Base-by-base conservation (phyloP, 2,888 invertebrate genomes). In the Rhagium mordax region DNA sequence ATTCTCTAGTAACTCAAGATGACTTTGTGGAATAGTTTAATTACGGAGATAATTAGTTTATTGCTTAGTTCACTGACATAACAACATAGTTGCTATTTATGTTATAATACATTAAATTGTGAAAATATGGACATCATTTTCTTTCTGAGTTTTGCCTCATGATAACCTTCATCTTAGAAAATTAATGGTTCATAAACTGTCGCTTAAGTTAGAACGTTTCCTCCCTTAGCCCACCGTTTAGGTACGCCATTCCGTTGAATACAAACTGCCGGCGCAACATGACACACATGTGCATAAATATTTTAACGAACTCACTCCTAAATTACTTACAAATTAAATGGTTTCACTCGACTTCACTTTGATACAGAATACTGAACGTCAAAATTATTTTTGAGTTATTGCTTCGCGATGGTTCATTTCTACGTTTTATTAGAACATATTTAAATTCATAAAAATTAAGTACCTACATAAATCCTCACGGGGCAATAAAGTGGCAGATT, bases 301-400 rank as follows among this genome's bases (percentile, higher is more conserved):
- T 81, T 81, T 83, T 81, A 82, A 82, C 79, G 79, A 80, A 81
- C 78, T 72, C 78, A 69, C 74, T 77, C 64, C 72, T 77, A 81
- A 82, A 82, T 82, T 82, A 79, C 81, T 80, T 79, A 81, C 81
- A 82, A 82, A 82, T 82, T 82, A 82, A 80, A 81, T 75, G 78
- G 79, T 81, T 76, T 75, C 77, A 76, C 78, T 79, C 72, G 74
- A 78, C 77, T 81, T 79, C 75, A 74, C 78, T 65, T 65, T 65
- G 65, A 65, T 65, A 65, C 65, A 65, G 65, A 53, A 65, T 65
- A 33, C 27, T 33, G 16, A 53, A 16, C 51, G 65, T 65, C 53
- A 33, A 33, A 53, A 65, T 65, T 65, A 65, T 65, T 53, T 53
- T 18, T 55, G 65, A 65, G 24, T 65, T 53, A 53, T 65, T 6